Evolutionary conservation across 1,140 invertebrate genomes (phyloP), one percentile per base, ranked within the genome.

Genomic region (Gryllus bimaculatus): DNA sequence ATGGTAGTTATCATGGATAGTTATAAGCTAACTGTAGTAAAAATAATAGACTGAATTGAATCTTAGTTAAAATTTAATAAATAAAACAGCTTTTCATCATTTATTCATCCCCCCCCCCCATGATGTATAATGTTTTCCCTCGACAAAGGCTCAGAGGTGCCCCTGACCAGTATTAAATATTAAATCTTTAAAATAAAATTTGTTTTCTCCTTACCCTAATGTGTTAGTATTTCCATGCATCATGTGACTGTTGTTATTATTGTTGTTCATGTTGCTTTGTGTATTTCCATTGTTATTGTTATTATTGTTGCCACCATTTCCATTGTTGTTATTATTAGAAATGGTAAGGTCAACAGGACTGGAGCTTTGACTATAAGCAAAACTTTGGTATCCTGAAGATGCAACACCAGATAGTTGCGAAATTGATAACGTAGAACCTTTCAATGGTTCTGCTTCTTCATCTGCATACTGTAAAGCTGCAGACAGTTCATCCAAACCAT

Each of bases 301-400:
- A 78, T 73, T 75, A 78, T 79, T 87, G 80, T 86, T 87, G 78
- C 83, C 84, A 39, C 12, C 20, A 20, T n/a, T 48, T 18, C 39
- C 12, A 49, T 75, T 75, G 26, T 79, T 82, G 81, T 82, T 82
- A 82, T 83, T 83, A 47, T 81, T 83, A 8, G 87, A 87, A 12
- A 92, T 83, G 8, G 87, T 88, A 12, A 92, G 88, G 83, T 96
- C 94, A 7, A 95, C 93, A n/a, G 95, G 94, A 84, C 94, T 95
- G 82, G 92, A 95, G 80, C 94, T 95, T 84, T 95, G 94, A 83
- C 94, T 96, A 84, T 95, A 95, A 8, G 94, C 94, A 83, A 96
- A 95, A 82, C 94, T 96, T 85, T 97, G 95, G 84, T 96, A 97
- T 4, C 95, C 95, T 2, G 94, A 96, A 39, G 94, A 95, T 4